Evolutionary conservation across 2,888 invertebrate species (phyloP).

Genomic region (Tuberolachnus salignus): DNA sequence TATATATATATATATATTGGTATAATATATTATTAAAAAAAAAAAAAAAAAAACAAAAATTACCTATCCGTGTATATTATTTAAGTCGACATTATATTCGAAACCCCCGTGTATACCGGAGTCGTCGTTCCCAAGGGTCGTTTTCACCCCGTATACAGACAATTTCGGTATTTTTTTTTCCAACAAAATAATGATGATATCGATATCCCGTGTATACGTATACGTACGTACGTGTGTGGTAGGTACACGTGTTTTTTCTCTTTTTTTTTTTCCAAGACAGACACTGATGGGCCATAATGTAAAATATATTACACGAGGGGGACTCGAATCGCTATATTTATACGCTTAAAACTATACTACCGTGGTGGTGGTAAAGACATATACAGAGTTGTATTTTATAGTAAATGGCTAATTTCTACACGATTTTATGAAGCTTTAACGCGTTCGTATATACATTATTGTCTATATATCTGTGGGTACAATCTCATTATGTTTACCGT

Average conservation of each 20-base stretch:
- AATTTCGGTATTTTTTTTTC: background rate
- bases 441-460: too few relatives aligned
- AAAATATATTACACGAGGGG: too few relatives aligned
- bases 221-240: slow-evolving; percentile 4
- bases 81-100: slow-evolving; percentile 1
- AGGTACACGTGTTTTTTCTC: too few relatives aligned
- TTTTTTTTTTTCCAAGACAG: background rate
- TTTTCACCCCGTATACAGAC: slow-evolving; percentile 17
- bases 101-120: background rate
- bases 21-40: too few relatives aligned
- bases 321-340: too few relatives aligned
- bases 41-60: too few relatives aligned
- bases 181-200: slow-evolving; percentile 22
- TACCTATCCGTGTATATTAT: background rate
- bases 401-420: slow-evolving; percentile 19
- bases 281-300: background rate
- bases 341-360: too few relatives aligned
- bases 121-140: slow-evolving; percentile 46
- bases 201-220: slow-evolving; percentile 7
- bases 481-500: too few relatives aligned
- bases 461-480: too few relatives aligned
- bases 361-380: background rate
- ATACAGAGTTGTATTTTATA: too few relatives aligned
- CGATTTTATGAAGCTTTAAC: slow-evolving; percentile 6
- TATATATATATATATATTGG: too few relatives aligned